Percentiles rank a stretch among this genome's conserved stretches.
phyloP scores from a whole-genome alignment of 2,113 vertebrate species.

The Genyomyrus donnyi region DNA sequence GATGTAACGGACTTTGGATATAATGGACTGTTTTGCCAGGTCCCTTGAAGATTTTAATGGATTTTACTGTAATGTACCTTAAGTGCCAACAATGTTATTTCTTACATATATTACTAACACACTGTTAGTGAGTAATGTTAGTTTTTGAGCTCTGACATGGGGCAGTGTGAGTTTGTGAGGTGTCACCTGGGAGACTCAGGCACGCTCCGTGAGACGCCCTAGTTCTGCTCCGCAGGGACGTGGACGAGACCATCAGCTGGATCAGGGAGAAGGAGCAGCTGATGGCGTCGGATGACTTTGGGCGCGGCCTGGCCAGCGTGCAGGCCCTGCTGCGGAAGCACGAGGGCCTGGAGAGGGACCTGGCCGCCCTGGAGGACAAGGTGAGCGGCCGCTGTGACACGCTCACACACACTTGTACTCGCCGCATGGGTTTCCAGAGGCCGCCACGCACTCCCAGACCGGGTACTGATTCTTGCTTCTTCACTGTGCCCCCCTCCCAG shows the following conservation, averaged over 20 bases:
- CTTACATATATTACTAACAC: neutral
- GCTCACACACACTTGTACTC: neutral
- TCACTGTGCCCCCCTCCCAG: slow-evolving; percentile 43
- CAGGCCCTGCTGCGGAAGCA: slow-evolving; percentile 93
- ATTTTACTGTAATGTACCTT: neutral
- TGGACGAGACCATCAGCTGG: slow-evolving; percentile 98
- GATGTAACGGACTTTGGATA: too few relatives aligned
- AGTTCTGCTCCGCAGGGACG: slow-evolving; percentile 65
- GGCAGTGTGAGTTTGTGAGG: neutral
- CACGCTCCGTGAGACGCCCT: neutral
- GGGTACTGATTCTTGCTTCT: neutral
- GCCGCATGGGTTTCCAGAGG: neutral
- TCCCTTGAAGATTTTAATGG: too few relatives aligned
- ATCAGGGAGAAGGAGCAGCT: slow-evolving; percentile 98
- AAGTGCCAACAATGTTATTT: neutral
- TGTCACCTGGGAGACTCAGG: neutral
- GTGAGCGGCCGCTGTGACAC: slow-evolving; percentile 40
- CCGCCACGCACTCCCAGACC: neutral
- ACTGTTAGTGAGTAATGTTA: neutral
- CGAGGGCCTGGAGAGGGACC: slow-evolving; percentile 88
- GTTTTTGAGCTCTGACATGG: neutral
- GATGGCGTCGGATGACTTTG: slow-evolving; percentile 97
- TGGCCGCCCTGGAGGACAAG: slow-evolving; percentile 93
- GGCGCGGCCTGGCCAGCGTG: slow-evolving; percentile 89
- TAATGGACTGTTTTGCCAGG: too few relatives aligned